Evolutionary conservation across 2,888 invertebrate species (phyloP).

Genomic region (Celastrina argiolus): DNA sequence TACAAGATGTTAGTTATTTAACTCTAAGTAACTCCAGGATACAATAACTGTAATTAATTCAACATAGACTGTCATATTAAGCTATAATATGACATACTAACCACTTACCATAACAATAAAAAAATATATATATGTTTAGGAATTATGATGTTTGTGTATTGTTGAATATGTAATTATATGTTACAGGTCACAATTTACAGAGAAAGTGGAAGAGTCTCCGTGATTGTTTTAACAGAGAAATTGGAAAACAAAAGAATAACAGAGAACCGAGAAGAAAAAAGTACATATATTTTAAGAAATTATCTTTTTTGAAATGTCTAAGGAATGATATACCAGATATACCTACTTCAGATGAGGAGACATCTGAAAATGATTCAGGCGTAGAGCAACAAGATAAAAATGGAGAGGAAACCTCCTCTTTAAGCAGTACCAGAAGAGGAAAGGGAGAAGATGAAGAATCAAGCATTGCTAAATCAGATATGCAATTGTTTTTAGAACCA

Average conservation of each 20-base stretch:
- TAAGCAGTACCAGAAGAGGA: slow-evolving; percentile 24
- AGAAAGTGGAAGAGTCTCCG: slow-evolving; percentile 3
- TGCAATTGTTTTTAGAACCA: slow-evolving; percentile 23
- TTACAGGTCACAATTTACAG: slow-evolving; percentile 2
- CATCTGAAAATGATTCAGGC: slow-evolving; percentile 2
- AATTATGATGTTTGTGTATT: too few species aligned
- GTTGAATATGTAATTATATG: not conserved
- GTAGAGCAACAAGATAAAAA: slow-evolving; percentile 25
- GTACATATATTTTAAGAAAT: not conserved
- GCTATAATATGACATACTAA: too few species aligned
- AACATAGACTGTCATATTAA: too few species aligned
- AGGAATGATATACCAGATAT: not conserved
- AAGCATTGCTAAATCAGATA: slow-evolving; percentile 26
- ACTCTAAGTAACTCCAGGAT: too few species aligned
- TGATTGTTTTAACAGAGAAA: slow-evolving; percentile 12
- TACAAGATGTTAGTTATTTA: too few species aligned
- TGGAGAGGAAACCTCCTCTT: slow-evolving; percentile 25
- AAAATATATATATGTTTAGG: too few species aligned
- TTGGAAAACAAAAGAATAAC: not conserved
- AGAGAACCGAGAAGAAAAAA: not conserved
- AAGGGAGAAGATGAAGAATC: not conserved
- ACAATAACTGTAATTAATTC: too few species aligned
- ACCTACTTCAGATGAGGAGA: not conserved
- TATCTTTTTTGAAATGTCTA: slow-evolving; percentile 2
- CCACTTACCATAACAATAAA: too few species aligned